phyloP scores from a whole-genome alignment of 1,140 invertebrate genomes.

The Mizuhopecten yessoensis region DNA sequence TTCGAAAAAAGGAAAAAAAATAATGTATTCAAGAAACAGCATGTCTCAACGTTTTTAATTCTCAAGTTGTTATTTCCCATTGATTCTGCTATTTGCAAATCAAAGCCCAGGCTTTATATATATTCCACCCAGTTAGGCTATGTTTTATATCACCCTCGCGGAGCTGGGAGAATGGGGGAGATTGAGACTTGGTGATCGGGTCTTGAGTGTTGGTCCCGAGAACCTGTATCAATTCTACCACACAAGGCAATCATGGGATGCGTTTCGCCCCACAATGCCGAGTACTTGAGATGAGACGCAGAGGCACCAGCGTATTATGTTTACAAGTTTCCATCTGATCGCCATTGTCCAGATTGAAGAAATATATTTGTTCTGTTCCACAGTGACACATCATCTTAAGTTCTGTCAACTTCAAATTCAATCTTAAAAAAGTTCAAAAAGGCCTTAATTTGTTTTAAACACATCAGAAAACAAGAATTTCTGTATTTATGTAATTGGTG shows the following conservation, averaged over 20 bases:
- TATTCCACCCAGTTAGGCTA: background rate
- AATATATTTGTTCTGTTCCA: constrained; percentile 39
- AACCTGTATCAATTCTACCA: constrained; percentile 23
- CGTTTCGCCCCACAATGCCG: background rate
- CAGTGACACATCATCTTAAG: background rate
- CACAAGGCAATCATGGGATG: background rate
- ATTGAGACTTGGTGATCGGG: background rate
- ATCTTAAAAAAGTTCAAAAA: background rate
- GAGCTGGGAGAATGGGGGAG: background rate
- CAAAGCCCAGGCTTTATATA: background rate
- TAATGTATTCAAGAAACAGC: constrained; percentile 39
- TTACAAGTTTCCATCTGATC: constrained; percentile 33
- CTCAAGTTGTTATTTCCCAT: constrained; percentile 26
- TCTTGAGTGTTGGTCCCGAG: background rate
- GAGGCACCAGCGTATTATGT: constrained; percentile 29
- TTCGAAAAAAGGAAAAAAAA: background rate
- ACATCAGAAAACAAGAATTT: background rate
- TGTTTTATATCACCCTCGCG: background rate
- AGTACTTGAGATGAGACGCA: constrained; percentile 7
- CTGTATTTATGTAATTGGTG: background rate
- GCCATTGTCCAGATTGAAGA: background rate
- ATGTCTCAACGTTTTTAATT: constrained; percentile 25
- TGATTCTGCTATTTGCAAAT: constrained; percentile 4
- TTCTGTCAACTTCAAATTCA: background rate
- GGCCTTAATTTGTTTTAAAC: background rate